These are phyloP conservation scores for Perodicticus potto DNA, from an alignment of 2,797 vertebrate genomes.

Conservation along the genomic window DNA sequence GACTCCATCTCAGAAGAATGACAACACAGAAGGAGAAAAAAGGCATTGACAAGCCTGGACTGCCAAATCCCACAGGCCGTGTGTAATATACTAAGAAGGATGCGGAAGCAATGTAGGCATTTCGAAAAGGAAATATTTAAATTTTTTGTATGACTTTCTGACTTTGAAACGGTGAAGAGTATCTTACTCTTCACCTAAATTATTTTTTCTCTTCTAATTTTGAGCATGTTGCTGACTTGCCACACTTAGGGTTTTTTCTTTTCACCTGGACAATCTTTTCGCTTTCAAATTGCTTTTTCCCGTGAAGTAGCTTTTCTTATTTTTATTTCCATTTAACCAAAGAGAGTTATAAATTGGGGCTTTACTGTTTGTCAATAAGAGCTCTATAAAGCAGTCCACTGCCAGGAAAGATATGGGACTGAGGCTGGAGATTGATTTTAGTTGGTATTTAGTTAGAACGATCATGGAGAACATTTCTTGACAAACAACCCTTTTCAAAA, in stretches of 20 bases:
- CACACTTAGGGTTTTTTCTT: not conserved
- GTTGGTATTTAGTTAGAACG: constrained; percentile 61
- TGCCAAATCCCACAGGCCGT: not conserved
- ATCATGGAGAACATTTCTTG: constrained; percentile 64
- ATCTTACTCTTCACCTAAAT: constrained; percentile 35
- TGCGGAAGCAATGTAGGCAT: not conserved
- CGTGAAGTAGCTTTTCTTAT: constrained; percentile 46
- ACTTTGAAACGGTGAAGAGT: not conserved
- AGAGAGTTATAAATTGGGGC: constrained; percentile 55
- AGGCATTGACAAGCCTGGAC: not conserved
- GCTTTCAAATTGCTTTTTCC: constrained; percentile 57
- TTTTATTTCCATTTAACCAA: constrained; percentile 67
- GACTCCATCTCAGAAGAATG: not conserved
- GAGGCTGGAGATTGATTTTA: constrained; percentile 41
- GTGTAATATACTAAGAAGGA: not conserved
- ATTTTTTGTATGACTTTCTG: constrained; percentile 5
- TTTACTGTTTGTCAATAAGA: constrained; percentile 68
- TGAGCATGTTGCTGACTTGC: not conserved
- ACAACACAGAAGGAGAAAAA: not conserved
- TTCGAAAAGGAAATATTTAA: not conserved
- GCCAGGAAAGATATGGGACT: not conserved
- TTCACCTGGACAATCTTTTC: constrained; percentile 29
- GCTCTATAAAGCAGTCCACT: constrained; percentile 36
- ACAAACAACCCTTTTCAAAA: constrained; percentile 54
- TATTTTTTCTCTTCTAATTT: constrained; percentile 55